Evolutionary conservation across 2,113 vertebrate species (phyloP).

Genomic region (Cisticola juncidis): DNA sequence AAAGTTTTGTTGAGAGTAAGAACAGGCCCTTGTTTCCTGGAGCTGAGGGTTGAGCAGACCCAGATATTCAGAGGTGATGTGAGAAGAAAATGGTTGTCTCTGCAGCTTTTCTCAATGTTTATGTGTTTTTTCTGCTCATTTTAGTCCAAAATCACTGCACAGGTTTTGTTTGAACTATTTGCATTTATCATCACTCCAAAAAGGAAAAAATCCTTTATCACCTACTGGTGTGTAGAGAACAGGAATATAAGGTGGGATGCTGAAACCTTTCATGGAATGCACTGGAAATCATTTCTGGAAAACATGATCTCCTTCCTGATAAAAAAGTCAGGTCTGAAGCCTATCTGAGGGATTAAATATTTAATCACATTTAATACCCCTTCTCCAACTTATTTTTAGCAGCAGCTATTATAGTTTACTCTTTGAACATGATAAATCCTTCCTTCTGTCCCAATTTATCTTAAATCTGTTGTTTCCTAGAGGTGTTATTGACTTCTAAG

Average conservation of each 20-base stretch:
- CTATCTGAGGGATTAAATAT: conserved; percentile 1
- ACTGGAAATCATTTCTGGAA: neutral
- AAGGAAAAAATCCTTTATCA: neutral
- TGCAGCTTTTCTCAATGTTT: neutral
- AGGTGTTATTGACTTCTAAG: neutral
- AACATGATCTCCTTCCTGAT: neutral
- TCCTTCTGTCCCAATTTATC: neutral
- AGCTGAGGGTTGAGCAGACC: neutral
- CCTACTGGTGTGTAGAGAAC: neutral
- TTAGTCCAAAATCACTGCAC: neutral
- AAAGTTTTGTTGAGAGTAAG: neutral
- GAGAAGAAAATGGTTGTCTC: neutral
- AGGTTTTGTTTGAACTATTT: neutral
- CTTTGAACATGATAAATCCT: neutral
- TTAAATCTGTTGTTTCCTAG: neutral
- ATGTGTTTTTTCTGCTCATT: neutral
- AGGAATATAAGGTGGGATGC: neutral
- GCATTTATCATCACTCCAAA: neutral
- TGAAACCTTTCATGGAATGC: neutral
- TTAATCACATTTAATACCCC: neutral
- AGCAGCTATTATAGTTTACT: neutral
- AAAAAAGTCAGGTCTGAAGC: neutral
- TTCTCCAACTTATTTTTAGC: conserved; percentile 1
- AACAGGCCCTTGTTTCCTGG: neutral
- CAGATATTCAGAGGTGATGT: neutral